Percentiles rank a stretch among this genome's conserved stretches.
These are phyloP conservation scores for Ceratitis capitata DNA, from an alignment of 1,140 invertebrate species.

Conservation along the genomic window DNA sequence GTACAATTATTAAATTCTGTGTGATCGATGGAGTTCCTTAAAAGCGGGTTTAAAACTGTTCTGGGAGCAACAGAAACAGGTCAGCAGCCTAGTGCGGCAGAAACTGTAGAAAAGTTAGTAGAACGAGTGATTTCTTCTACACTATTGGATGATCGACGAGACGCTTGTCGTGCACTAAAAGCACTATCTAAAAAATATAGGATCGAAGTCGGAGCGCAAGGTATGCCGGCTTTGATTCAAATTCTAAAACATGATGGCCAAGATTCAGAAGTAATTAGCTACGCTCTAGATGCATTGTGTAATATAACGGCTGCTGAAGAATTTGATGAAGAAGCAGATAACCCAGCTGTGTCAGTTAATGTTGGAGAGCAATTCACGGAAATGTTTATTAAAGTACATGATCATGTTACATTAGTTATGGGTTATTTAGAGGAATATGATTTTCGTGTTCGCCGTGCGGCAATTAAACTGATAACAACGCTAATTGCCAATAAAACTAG, in stretches of 20 bases:
- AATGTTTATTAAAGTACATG: conserved; percentile 94
- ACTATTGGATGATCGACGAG: conserved; percentile 91
- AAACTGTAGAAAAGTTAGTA: conserved; percentile 93
- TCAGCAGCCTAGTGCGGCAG: conserved; percentile 79
- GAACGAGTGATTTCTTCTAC: conserved; percentile 93
- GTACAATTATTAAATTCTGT: not conserved
- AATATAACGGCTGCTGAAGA: conserved; percentile 88
- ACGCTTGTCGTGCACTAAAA: conserved; percentile 95
- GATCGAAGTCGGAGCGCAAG: conserved; percentile 94
- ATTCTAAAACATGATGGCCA: conserved; percentile 83
- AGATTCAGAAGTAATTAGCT: conserved; percentile 91
- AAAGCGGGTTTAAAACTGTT: conserved; percentile 88
- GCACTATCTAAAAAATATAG: conserved; percentile 93
- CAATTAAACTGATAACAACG: conserved; percentile 85
- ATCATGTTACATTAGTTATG: conserved; percentile 87
- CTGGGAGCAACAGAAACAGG: conserved; percentile 81
- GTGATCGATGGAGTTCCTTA: conserved; percentile 81
- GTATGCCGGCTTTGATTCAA: conserved; percentile 83
- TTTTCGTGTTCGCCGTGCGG: conserved; percentile 87
- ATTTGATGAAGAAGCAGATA: conserved; percentile 83
- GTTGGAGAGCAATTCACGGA: conserved; percentile 96
- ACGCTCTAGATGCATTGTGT: conserved; percentile 90
- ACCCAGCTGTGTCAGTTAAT: conserved; percentile 70
- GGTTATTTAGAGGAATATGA: conserved; percentile 95
- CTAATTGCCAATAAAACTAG: conserved; percentile 84